Base-by-base conservation (phyloP, 1,140 invertebrate species). In the Lucilia sericata region DNA sequence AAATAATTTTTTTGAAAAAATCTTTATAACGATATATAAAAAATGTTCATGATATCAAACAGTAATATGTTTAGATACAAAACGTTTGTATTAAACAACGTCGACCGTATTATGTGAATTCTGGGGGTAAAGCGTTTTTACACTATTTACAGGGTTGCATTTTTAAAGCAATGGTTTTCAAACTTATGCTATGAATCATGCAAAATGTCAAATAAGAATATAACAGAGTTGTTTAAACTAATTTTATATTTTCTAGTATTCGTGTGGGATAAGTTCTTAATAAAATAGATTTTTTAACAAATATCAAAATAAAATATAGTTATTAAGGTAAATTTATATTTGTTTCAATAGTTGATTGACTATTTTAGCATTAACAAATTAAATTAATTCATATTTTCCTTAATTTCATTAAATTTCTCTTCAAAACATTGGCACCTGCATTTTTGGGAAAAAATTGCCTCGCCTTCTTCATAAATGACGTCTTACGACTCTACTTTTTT, bases 351-450 rank as follows among this genome's bases (percentile, higher is more conserved):
- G 47, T 80, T 80, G 51, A 25, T 49, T 21, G 17, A 10, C 7
- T 10, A 0, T 70, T 70, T 70, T 70, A 70, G 5, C 7, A 25
- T 9, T 25, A 21, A 10, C 19, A 19, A 19, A 21, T 70, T 10
- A 25, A 51, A 51, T 49, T 51, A 25, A 21, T 51, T 80, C 17
- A 49, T 5, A 21, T 80, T 49, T 49, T 21, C 2, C 5, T 25
- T 49, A n/a, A 19, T 82, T 82, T 25, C 65, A 7, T 47, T 2
- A 13, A 19, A 80, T 12, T 49, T 80, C n/a, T 4, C 12, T 25
- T 14, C 0, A 49, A 80, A 80, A 80, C 76, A 80, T 80, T 80
- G 36, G 36, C 76, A 80, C 76, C 60, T 82, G 60, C 21, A n/a
- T 82, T 82, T 81, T 30, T 30, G 25, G 80, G 17, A 78, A 78